These are phyloP conservation scores for Tachycineta bicolor DNA, from an alignment of 2,113 vertebrate genomes.

Conservation along the genomic window DNA sequence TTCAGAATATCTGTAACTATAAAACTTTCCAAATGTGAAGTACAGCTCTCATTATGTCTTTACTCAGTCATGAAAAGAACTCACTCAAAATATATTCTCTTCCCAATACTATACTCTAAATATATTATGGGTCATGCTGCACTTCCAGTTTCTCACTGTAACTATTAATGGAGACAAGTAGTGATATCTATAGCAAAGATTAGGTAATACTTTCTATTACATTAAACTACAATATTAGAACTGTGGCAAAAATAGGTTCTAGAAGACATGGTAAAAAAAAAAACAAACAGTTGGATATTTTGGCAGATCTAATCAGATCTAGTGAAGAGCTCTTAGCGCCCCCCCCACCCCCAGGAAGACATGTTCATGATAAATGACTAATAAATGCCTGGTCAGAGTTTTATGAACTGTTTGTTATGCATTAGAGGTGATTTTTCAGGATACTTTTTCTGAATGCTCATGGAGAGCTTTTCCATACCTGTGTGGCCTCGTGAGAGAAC, in stretches of 20 bases:
- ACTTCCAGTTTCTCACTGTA: background rate
- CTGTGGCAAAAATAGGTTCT: background rate
- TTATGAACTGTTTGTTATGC: background rate
- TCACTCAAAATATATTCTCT: background rate
- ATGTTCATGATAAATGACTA: background rate
- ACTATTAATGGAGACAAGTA: background rate
- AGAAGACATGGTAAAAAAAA: background rate
- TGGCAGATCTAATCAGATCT: background rate
- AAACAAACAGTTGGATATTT: background rate
- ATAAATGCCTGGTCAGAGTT: background rate
- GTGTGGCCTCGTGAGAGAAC: background rate
- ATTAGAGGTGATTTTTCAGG: background rate
- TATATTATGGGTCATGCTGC: background rate
- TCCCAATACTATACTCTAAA: background rate
- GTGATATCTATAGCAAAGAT: background rate
- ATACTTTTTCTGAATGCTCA: background rate
- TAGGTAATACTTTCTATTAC: background rate
- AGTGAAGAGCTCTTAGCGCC: background rate
- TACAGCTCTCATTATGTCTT: background rate
- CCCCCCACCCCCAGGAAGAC: background rate
- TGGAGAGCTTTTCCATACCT: background rate
- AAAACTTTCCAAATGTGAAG: background rate
- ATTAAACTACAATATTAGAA: background rate
- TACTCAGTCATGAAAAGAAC: background rate
- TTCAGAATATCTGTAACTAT: background rate